Evolutionary conservation across 2,888 invertebrate genomes (phyloP).

Genomic region (Hipparchia sbordonii): DNA sequence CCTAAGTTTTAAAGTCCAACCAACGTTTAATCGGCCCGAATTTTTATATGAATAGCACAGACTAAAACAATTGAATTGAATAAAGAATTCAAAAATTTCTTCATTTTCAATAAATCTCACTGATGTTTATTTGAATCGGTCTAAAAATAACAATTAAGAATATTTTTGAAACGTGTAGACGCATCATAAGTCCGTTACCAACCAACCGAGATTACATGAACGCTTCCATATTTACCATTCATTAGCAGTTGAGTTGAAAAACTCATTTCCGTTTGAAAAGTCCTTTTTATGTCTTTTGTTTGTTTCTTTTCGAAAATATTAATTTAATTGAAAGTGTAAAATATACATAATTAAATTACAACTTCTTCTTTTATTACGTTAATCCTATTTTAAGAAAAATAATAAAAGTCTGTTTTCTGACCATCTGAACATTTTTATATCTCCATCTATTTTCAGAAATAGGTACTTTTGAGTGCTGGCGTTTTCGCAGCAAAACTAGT

Average conservation of each 20-base stretch:
- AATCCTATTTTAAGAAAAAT: not conserved
- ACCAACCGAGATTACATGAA: conserved; percentile 13
- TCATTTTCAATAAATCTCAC: too few species aligned
- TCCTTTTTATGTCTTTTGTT: conserved; percentile 29
- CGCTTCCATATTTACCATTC: conserved; percentile 29
- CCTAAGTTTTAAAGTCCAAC: too few species aligned
- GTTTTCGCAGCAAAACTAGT: conserved; percentile 85
- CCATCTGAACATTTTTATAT: conserved; percentile 82
- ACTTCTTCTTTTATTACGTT: conserved; percentile 5
- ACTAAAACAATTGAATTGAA: too few species aligned
- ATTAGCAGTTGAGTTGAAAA: conserved; percentile 31
- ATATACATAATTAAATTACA: conserved; percentile 5
- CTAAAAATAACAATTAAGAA: too few species aligned
- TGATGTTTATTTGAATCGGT: too few species aligned
- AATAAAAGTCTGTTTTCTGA: conserved; percentile 59
- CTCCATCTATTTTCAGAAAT: conserved; percentile 88
- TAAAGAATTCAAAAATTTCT: too few species aligned
- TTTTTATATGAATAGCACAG: too few species aligned
- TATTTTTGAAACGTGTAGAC: too few species aligned
- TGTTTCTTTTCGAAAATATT: conserved; percentile 1
- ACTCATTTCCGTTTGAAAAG: conserved; percentile 39
- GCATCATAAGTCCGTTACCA: too few species aligned
- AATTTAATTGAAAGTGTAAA: not conserved
- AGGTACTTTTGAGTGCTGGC: conserved; percentile 86
- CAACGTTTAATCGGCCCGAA: too few species aligned